Conservation (phyloP, 2,113 vertebrate species). For the Himantopus leucocephalus region DNA sequence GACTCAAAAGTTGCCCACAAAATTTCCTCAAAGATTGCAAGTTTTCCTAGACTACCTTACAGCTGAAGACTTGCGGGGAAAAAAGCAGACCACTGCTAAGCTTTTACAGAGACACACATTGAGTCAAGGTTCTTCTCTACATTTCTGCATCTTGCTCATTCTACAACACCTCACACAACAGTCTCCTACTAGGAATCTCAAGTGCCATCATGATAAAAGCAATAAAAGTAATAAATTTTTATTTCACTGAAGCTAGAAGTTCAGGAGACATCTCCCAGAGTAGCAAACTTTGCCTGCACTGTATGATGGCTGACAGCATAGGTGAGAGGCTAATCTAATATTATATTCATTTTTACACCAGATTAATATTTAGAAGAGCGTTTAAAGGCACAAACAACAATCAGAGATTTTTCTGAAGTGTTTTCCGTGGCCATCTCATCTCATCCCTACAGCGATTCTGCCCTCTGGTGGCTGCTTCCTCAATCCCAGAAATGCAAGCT, state of each 20-base stretch:
- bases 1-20: neutral
- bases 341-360: neutral
- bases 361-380: neutral
- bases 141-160: neutral
- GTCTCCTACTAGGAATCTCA: neutral
- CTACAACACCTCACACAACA: neutral
- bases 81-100: neutral
- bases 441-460: neutral
- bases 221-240: neutral
- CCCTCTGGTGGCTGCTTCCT: conserved; percentile 56
- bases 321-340: neutral
- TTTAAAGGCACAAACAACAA: neutral
- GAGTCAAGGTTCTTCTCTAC: neutral
- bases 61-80: neutral
- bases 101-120: neutral
- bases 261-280: neutral
- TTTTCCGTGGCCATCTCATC: neutral
- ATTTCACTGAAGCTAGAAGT: neutral
- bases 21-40: neutral
- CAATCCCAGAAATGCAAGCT: neutral
- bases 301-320: neutral
- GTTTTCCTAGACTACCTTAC: neutral
- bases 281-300: neutral
- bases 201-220: neutral
- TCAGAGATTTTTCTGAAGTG: neutral